These are phyloP conservation scores for Mycalesis mineus DNA, from an alignment of 2,888 invertebrate species.

Conservation along the genomic window DNA sequence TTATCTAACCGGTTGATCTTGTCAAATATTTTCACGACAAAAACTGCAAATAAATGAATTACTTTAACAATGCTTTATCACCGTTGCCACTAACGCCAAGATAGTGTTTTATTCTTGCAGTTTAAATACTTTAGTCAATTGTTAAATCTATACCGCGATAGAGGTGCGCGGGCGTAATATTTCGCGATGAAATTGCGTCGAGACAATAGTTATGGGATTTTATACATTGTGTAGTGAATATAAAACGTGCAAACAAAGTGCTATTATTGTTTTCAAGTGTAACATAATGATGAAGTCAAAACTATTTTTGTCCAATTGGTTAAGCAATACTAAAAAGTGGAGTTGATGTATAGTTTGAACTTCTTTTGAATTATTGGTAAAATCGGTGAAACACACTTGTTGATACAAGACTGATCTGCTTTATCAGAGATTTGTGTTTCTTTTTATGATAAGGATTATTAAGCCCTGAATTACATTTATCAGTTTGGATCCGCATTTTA, in stretches of 20 bases:
- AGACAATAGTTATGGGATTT: background rate
- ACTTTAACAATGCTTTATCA: background rate
- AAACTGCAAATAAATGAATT: background rate
- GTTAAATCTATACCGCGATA: constrained; percentile 2
- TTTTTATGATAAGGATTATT: too few species aligned
- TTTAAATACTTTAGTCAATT: constrained; percentile 2
- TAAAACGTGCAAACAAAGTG: background rate
- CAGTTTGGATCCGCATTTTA: too few species aligned
- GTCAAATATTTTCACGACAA: background rate
- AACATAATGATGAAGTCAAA: background rate
- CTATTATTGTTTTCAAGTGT: background rate
- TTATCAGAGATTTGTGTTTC: too few species aligned
- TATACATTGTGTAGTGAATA: background rate
- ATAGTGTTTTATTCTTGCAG: constrained; percentile 1
- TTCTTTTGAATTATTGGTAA: too few species aligned
- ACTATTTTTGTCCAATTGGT: background rate
- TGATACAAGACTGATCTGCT: too few species aligned
- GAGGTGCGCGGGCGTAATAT: background rate
- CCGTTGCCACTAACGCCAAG: background rate
- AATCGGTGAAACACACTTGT: too few species aligned
- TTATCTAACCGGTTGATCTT: background rate
- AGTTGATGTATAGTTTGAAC: background rate
- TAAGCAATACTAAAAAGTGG: background rate
- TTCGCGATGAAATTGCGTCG: background rate
- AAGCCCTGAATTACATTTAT: too few species aligned